These are phyloP conservation scores for Crypturellus tataupa DNA, from an alignment of 2,797 vertebrate species.

Conservation along the genomic window DNA sequence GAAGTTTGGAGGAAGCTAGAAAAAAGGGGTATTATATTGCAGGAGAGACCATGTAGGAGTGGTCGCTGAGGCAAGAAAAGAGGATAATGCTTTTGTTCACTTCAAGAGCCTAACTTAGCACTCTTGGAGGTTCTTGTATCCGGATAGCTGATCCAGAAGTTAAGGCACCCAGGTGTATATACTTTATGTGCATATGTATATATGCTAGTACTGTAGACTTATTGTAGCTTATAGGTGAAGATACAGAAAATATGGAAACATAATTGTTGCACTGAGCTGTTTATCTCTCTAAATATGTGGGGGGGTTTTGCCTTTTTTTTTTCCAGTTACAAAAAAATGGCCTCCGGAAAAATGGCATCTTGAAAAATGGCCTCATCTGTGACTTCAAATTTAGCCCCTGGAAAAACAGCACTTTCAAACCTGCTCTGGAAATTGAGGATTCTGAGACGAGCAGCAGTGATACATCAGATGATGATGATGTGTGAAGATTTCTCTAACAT, in stretches of 20 bases:
- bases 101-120: not conserved
- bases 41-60: not conserved
- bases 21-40: not conserved
- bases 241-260: not conserved
- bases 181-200: not conserved
- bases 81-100: fast-evolving
- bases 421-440: slow-evolving; percentile 81
- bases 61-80: not conserved
- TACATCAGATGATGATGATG: slow-evolving; percentile 86
- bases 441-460: slow-evolving; percentile 87
- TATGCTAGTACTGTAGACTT: not conserved
- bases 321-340: slow-evolving; percentile 85
- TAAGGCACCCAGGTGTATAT: fast-evolving
- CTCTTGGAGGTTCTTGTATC: fast-evolving
- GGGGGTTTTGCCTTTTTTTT: not conserved
- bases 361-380: slow-evolving; percentile 82
- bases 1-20: not conserved
- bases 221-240: not conserved
- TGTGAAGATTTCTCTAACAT: slow-evolving; percentile 72
- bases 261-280: not conserved
- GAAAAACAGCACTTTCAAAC: slow-evolving; percentile 82
- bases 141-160: not conserved
- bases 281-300: not conserved
- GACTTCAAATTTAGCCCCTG: slow-evolving; percentile 81
- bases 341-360: slow-evolving; percentile 82